Conservation (phyloP, 2,797 vertebrate genomes). For the Tenualosa ilisha region DNA sequence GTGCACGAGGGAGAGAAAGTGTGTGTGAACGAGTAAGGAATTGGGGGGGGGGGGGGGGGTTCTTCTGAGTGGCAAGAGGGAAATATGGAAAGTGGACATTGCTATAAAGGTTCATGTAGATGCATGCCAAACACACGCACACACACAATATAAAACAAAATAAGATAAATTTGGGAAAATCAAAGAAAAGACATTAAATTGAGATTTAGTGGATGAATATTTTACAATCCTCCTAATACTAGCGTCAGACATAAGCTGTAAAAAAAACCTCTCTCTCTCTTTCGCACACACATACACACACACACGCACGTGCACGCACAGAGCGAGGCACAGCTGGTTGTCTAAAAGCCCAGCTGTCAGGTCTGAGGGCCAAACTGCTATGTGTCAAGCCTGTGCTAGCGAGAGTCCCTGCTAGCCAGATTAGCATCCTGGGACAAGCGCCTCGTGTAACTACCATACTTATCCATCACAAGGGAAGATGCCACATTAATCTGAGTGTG, state of each 20-base stretch:
- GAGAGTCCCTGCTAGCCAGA: background rate
- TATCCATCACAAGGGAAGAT: background rate
- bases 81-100: too few species aligned
- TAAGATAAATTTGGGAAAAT: background rate
- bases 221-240: background rate
- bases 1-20: background rate
- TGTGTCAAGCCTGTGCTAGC: background rate
- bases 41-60: too few species aligned
- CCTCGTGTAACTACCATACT: background rate
- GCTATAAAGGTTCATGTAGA: too few species aligned
- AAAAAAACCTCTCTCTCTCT: background rate
- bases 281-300: background rate
- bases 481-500: background rate
- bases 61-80: too few species aligned
- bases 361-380: background rate
- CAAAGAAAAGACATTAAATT: background rate
- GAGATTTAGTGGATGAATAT: background rate
- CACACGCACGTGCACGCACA: background rate
- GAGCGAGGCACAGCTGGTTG: background rate
- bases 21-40: background rate
- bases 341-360: constrained; percentile 10
- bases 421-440: background rate
- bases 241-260: background rate
- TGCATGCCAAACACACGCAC: background rate
- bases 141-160: background rate